phyloP scores from a whole-genome alignment of 2,113 vertebrate genomes.

The Psittacula cyanocephala region DNA sequence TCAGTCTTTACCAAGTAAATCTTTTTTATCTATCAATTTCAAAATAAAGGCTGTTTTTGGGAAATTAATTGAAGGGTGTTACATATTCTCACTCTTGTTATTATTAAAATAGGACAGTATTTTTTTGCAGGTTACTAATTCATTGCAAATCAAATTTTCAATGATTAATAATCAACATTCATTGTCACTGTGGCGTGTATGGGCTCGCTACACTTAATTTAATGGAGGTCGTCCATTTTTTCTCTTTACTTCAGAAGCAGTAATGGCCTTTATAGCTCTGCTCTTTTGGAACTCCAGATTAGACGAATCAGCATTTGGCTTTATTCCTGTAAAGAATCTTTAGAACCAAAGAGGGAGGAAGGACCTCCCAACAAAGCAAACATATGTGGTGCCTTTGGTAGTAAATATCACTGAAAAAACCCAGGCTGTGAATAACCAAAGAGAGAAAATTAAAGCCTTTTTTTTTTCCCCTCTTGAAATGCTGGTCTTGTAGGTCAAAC shows the following conservation, averaged over 20 bases:
- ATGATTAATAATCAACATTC: not conserved
- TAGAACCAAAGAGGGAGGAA: not conserved
- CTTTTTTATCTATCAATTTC: not conserved
- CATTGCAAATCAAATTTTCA: not conserved
- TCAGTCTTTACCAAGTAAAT: not conserved
- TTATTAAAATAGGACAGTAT: not conserved
- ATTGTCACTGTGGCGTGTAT: not conserved
- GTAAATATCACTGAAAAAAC: not conserved
- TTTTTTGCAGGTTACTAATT: not conserved
- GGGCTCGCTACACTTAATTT: not conserved
- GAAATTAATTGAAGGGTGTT: not conserved
- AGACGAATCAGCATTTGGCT: not conserved
- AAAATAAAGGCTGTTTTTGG: not conserved
- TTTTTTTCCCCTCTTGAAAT: not conserved
- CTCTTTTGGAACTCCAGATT: not conserved
- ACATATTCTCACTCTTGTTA: not conserved
- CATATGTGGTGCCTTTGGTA: not conserved
- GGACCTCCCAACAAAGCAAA: fast-evolving
- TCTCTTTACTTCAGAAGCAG: not conserved
- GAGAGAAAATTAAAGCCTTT: not conserved
- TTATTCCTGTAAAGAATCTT: not conserved
- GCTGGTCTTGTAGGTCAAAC: not conserved
- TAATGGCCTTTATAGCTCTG: not conserved
- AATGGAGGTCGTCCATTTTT: not conserved
- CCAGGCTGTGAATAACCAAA: not conserved